Evolutionary conservation across 2,888 invertebrate genomes (phyloP).

Genomic region (Flexamia atlantica): DNA sequence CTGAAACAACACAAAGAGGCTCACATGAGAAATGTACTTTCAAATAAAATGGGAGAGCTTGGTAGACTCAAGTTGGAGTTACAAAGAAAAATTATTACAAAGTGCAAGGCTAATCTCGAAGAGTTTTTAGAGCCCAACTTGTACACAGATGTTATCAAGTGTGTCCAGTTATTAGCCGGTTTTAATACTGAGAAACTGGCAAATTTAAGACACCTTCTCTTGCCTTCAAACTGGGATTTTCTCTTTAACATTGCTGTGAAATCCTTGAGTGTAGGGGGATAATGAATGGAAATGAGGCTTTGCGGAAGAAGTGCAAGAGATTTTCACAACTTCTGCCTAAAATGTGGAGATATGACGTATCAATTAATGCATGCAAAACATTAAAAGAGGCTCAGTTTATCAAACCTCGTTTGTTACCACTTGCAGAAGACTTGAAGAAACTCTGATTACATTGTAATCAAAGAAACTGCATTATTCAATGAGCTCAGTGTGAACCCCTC

Average conservation of each 20-base stretch:
- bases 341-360: too few species aligned
- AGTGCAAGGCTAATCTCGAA: neutral
- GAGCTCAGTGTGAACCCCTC: too few species aligned
- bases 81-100: neutral
- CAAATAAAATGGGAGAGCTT: neutral
- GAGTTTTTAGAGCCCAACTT: neutral
- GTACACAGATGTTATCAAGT: neutral
- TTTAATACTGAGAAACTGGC: neutral
- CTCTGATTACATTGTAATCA: too few species aligned
- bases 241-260: neutral
- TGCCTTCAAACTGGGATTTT: neutral
- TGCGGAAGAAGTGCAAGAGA: too few species aligned
- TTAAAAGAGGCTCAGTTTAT: too few species aligned
- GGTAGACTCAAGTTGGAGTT: neutral
- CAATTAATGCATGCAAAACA: too few species aligned
- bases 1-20: neutral
- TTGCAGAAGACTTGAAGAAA: too few species aligned
- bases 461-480: too few species aligned
- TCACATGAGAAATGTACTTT: neutral
- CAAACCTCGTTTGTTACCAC: too few species aligned
- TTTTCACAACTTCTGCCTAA: too few species aligned
- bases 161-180: neutral
- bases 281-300: too few species aligned
- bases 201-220: neutral
- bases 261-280: neutral